Conservation (phyloP, 2,797 vertebrate genomes). For the Carcharodon carcharias region DNA sequence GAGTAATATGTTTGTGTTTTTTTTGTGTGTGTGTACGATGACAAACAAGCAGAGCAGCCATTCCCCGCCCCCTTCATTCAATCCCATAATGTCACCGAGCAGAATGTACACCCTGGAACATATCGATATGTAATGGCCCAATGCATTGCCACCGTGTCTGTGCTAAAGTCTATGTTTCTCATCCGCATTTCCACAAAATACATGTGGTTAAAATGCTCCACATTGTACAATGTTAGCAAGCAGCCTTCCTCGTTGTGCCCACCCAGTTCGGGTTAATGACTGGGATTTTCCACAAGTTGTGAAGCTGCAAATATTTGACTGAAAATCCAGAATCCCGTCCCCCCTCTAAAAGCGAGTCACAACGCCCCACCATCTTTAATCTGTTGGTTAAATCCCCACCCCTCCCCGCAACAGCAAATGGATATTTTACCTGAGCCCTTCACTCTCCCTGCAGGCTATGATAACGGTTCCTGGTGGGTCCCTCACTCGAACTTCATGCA, state of each 20-base stretch:
- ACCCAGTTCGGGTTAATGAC: neutral
- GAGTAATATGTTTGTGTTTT: neutral
- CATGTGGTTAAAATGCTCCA: too few relatives aligned
- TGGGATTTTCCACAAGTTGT: neutral
- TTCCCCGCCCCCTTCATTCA: neutral
- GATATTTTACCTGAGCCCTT: neutral
- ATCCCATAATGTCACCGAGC: neutral
- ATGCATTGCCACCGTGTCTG: neutral
- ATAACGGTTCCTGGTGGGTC: neutral
- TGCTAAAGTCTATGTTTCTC: neutral
- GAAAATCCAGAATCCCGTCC: neutral
- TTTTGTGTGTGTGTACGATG: neutral
- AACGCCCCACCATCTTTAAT: neutral
- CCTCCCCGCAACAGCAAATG: too few relatives aligned
- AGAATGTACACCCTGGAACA: neutral
- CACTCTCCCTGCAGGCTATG: too few relatives aligned
- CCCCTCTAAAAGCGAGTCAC: neutral
- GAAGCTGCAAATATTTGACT: neutral
- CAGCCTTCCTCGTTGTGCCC: neutral
- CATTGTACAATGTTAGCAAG: too few relatives aligned
- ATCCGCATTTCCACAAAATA: neutral
- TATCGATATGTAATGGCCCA: neutral
- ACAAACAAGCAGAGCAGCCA: neutral
- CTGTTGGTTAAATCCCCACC: neutral
- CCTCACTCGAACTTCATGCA: neutral